phyloP scores from a whole-genome alignment of 1,140 invertebrate genomes.

The Bursaphelenchus mucronatus region DNA sequence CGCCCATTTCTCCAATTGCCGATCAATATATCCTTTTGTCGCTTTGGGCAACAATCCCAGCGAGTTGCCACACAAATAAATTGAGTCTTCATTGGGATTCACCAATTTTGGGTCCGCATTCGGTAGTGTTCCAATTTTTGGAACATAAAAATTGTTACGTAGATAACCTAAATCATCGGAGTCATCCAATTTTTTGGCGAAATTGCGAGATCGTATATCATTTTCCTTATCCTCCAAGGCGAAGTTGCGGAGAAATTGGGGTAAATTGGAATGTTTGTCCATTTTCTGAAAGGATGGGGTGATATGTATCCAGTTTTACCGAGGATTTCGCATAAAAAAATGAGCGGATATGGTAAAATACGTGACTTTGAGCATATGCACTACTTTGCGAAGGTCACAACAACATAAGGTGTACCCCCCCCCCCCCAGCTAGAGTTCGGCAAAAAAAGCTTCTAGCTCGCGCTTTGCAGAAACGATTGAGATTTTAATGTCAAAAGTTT shows the following conservation, averaged over 20 bases:
- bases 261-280: neutral
- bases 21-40: slow-evolving; percentile 38
- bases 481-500: too few relatives aligned
- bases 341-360: too few relatives aligned
- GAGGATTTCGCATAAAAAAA: too few relatives aligned
- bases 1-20: slow-evolving; percentile 53
- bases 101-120: slow-evolving; percentile 41
- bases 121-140: slow-evolving; percentile 47
- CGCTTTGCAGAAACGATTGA: too few relatives aligned
- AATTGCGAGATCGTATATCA: neutral
- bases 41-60: slow-evolving; percentile 52
- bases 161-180: slow-evolving; percentile 24
- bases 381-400: too few relatives aligned
- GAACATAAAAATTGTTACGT: slow-evolving; percentile 44
- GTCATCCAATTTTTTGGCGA: slow-evolving; percentile 22
- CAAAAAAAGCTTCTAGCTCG: too few relatives aligned
- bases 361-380: too few relatives aligned
- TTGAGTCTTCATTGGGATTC: slow-evolving; percentile 43
- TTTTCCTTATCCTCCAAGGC: neutral
- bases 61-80: slow-evolving; percentile 54
- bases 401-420: too few relatives aligned
- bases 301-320: too few relatives aligned
- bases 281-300: neutral
- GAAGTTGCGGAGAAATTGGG: neutral
- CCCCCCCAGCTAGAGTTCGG: too few relatives aligned